Evolutionary conservation across 2,888 invertebrate genomes (phyloP).

Genomic region (Drosophila greeni): DNA sequence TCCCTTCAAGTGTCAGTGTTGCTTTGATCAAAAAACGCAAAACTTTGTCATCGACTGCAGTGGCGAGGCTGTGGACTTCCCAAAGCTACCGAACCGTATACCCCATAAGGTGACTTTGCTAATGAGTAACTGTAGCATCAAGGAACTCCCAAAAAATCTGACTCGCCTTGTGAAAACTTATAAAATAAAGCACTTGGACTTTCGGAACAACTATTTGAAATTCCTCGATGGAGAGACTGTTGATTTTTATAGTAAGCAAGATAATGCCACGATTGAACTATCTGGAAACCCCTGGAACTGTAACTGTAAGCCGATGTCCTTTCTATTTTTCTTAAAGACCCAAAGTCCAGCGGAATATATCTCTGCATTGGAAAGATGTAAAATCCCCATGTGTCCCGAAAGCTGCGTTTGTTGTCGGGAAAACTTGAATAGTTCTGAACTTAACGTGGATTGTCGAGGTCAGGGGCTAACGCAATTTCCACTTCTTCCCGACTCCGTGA

Average conservation of each 20-base stretch:
- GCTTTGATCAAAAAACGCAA: no score
- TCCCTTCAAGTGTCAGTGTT: no score
- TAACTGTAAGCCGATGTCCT: background rate
- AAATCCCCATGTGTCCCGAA: background rate
- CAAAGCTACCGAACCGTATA: background rate
- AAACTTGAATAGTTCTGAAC: background rate
- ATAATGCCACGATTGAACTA: background rate
- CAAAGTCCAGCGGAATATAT: background rate
- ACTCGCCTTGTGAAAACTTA: background rate
- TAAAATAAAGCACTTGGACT: background rate
- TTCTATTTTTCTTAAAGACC: background rate
- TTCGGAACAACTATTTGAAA: background rate
- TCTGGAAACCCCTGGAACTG: background rate
- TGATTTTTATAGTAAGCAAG: background rate
- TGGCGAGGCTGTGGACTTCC: background rate
- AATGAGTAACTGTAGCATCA: background rate
- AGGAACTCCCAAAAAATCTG: background rate
- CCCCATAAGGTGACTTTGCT: background rate
- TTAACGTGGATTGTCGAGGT: background rate
- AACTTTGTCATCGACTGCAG: background rate
- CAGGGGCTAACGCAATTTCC: background rate
- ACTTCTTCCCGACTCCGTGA: background rate
- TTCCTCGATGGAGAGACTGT: background rate
- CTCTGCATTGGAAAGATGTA: background rate
- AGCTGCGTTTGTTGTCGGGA: conserved; percentile 2